A percentile compares a stretch with the other conserved stretches of the same genome.
Evolutionary conservation across 2,888 invertebrate genomes (phyloP).

Genomic region (Nymphalis urticae): DNA sequence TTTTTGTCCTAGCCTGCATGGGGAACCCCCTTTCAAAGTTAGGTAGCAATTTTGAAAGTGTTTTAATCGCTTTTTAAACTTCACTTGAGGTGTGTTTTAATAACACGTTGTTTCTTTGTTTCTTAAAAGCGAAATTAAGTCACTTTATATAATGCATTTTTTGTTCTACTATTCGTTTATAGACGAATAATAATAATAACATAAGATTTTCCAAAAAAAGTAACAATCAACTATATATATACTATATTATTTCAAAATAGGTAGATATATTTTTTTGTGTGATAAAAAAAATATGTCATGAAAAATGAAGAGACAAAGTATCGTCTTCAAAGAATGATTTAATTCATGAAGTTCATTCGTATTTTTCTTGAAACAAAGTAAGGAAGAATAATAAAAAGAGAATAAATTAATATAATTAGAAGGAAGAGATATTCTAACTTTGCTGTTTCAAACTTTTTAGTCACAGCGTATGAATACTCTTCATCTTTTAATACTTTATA

Average conservation of each 20-base stretch:
- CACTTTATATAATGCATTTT: neutral
- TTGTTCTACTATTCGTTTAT: neutral
- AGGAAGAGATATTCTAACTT: neutral
- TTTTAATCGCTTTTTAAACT: conserved; percentile 12
- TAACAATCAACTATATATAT: no score
- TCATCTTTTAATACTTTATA: neutral
- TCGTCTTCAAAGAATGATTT: neutral
- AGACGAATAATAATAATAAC: neutral
- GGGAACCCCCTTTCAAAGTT: conserved; percentile 4
- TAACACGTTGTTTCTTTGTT: conserved; percentile 7
- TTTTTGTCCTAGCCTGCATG: conserved; percentile 13
- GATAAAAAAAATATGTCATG: no score
- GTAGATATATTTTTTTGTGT: no score
- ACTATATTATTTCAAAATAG: no score
- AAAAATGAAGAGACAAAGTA: neutral
- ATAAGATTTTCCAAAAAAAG: no score
- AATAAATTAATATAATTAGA: neutral
- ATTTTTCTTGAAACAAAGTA: conserved; percentile 4
- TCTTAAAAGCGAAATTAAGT: conserved; percentile 1
- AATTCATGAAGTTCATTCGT: conserved; percentile 3
- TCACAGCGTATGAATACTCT: no score
- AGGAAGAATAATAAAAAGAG: neutral
- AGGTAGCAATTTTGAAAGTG: conserved; percentile 5
- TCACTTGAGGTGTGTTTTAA: neutral
- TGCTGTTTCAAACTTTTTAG: conserved; percentile 6